These are phyloP conservation scores for Hiodon alosoides DNA, from an alignment of 2,113 vertebrate genomes.

Conservation along the genomic window DNA sequence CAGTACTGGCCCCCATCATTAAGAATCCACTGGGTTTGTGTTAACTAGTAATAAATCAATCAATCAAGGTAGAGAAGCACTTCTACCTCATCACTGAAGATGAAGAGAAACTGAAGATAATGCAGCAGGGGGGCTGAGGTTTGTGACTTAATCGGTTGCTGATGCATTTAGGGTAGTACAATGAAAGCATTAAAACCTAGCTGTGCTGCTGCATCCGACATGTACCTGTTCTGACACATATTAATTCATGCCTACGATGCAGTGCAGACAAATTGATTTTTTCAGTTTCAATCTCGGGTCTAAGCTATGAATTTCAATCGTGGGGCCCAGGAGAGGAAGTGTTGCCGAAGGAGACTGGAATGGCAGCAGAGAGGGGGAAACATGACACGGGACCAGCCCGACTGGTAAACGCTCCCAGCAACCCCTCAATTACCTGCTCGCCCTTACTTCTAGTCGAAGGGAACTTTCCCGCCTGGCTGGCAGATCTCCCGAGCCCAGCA, in stretches of 20 bases:
- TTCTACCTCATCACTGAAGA: no score
- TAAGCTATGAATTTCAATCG: slow-evolving; percentile 18
- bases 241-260: neutral
- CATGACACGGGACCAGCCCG: slow-evolving; percentile 50
- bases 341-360: neutral
- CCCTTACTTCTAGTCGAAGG: slow-evolving; percentile 18
- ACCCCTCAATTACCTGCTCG: slow-evolving; percentile 27
- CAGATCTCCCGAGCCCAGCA: slow-evolving; percentile 46
- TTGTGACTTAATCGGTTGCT: no score
- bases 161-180: no score
- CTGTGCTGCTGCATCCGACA: no score
- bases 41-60: no score
- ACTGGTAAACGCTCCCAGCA: slow-evolving; percentile 41
- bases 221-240: neutral
- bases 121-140: no score
- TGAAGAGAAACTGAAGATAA: no score
- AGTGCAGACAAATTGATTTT: slow-evolving; percentile 13
- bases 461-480: slow-evolving; percentile 42
- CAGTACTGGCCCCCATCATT: no score
- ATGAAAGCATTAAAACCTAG: no score
- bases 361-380: slow-evolving; percentile 37
- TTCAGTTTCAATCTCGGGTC: neutral
- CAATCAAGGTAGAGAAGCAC: no score
- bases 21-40: no score
- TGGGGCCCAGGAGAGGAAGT: neutral